Evolutionary conservation across 1,140 invertebrate species (phyloP), one percentile per base, ranked within the genome.

Genomic region (Drosophila pseudoobscura): DNA sequence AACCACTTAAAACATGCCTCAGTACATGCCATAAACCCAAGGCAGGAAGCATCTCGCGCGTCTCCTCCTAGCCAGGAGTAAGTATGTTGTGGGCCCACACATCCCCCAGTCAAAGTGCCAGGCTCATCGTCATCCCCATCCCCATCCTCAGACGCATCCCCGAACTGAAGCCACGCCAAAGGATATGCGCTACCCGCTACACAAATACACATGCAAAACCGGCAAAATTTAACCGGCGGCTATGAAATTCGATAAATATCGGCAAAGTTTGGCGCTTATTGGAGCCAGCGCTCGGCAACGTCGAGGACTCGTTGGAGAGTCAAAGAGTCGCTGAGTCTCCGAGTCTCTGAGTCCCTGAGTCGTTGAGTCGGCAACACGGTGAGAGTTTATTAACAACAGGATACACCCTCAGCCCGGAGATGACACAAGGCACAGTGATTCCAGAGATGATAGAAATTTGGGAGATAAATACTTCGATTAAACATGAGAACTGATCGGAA

Each of bases 1-100:
- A 90, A 90, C 89, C 88, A 90, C 88, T 90, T 90, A 89, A 90
- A 90, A 89, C 88, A 90, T 90, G 88, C 80, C 88, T 80, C 88
- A 84, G 84, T 84, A 90, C 79, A 90, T 83, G 82, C 79, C 76
- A 90, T 90, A 90, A 90, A 87, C 83, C 78, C 63, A 66, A 78
- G 55, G 49, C 78, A 70, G 75, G 75, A 87, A 71, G 55, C 64
- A 51, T 59, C 44, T 49, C 64, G 53, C 61, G 46, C 44, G 20
- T 41, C n/a, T 24, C 11, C 41, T 46, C n/a, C 26, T n/a, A 6
- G 43, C 17, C 35, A 39, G 35, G 3, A 39, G 35, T 39, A 57
- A 44, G 52, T 55, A 71, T 75, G 71, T 58, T 75, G 71, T 58
- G 71, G 51, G 31, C n/a, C 45, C 64, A 69, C 66, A 51, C 50